phyloP scores from a whole-genome alignment of 2,113 vertebrate species.

The Erythrocebus patas region DNA sequence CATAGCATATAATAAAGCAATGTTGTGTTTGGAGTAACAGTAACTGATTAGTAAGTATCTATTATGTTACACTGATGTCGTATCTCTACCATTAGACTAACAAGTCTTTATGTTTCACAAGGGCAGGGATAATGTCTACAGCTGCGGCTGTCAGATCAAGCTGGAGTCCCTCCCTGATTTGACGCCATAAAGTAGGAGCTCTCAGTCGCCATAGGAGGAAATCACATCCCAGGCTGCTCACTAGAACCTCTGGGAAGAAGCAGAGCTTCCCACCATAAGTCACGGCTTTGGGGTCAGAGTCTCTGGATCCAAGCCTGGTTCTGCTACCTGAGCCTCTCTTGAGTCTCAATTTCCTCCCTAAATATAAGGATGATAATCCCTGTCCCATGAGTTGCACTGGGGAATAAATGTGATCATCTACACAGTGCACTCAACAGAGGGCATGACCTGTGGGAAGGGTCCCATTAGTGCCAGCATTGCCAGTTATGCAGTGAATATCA shows the following conservation, averaged over 20 bases:
- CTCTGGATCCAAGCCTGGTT: not conserved
- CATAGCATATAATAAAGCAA: not conserved
- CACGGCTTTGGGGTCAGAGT: not conserved
- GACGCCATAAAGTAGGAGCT: not conserved
- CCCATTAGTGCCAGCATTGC: fast-evolving
- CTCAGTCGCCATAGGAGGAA: not conserved
- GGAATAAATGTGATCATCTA: not conserved
- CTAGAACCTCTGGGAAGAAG: not conserved
- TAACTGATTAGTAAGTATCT: not conserved
- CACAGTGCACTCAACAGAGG: not conserved
- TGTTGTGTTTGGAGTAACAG: not conserved
- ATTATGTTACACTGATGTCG: not conserved
- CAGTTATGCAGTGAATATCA: not conserved
- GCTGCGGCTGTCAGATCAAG: not conserved
- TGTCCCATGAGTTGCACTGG: not conserved
- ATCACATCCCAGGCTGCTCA: not conserved
- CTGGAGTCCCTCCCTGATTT: not conserved
- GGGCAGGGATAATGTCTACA: not conserved
- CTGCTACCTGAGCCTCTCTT: not conserved
- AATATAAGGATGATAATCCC: not conserved
- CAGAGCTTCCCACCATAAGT: not conserved
- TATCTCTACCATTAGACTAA: not conserved
- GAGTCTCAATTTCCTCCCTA: not conserved
- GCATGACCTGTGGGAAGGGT: not conserved
- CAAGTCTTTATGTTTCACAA: not conserved